phyloP scores from a whole-genome alignment of 2,113 vertebrate species.

The Emydocephalus ijimae region DNA sequence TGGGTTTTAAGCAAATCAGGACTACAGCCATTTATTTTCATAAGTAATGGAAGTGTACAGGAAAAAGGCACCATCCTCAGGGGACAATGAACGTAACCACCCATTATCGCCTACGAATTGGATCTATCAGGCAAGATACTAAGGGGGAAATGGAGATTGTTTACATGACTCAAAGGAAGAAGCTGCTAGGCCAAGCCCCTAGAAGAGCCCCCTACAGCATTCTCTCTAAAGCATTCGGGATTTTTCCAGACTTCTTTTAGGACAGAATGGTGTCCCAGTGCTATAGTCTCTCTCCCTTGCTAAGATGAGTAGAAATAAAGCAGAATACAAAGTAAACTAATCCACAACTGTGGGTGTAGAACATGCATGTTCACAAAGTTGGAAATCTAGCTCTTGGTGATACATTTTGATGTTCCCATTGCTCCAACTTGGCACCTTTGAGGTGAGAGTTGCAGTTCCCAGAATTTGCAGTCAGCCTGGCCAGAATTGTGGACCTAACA shows the following conservation, averaged over 20 bases:
- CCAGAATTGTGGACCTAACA: neutral
- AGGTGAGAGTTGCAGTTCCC: neutral
- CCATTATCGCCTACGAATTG: neutral
- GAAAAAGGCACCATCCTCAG: neutral
- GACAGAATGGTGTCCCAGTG: neutral
- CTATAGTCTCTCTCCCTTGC: neutral
- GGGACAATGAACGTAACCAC: neutral
- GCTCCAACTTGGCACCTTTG: neutral
- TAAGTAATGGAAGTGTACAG: neutral
- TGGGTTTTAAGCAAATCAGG: neutral
- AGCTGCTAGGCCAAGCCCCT: neutral
- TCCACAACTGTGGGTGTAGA: neutral
- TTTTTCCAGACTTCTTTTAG: neutral
- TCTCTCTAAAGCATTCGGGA: neutral
- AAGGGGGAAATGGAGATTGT: neutral
- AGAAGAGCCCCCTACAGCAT: neutral
- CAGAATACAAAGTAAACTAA: neutral
- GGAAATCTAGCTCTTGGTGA: neutral
- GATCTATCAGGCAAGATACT: neutral
- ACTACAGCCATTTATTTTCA: neutral
- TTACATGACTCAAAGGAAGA: neutral
- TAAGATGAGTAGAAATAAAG: neutral
- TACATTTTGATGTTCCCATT: neutral
- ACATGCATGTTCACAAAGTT: neutral
- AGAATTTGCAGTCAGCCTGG: neutral